phyloP scores from a whole-genome alignment of 2,797 vertebrate genomes.

The Limosa lapponica region DNA sequence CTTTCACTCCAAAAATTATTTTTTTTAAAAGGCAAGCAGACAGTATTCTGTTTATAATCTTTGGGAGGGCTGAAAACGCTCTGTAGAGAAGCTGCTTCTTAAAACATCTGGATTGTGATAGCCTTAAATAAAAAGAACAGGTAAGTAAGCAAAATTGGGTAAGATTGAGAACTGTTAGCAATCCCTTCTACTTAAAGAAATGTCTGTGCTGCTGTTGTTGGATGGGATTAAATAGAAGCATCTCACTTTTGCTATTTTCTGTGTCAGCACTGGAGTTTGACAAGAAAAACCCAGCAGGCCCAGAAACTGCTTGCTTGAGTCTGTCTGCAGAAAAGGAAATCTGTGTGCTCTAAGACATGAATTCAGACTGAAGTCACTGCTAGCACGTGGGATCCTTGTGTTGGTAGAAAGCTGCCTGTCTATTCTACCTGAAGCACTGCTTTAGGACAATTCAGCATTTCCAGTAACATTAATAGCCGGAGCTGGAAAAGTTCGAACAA shows the following conservation, averaged over 20 bases:
- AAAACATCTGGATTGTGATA: background rate
- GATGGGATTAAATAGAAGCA: slow-evolving; percentile 1
- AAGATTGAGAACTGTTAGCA: background rate
- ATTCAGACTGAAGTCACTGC: background rate
- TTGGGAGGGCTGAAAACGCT: background rate
- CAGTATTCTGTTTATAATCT: background rate
- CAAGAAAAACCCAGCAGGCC: slow-evolving; percentile 1
- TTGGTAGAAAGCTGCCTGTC: background rate
- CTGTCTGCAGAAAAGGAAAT: background rate
- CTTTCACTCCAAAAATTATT: background rate
- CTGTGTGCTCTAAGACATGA: background rate
- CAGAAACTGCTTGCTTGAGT: background rate
- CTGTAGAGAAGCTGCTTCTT: background rate
- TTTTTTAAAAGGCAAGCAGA: background rate
- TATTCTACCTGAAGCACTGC: background rate
- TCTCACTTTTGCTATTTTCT: slow-evolving; percentile 23
- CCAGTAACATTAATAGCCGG: background rate
- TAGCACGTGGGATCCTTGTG: background rate
- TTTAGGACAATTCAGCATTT: background rate
- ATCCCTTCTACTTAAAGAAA: background rate
- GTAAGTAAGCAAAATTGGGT: background rate
- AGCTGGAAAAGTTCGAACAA: background rate
- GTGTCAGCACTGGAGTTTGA: slow-evolving; percentile 29
- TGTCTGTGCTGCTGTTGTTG: background rate
- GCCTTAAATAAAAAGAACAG: background rate